These are phyloP conservation scores for Lucilia sericata DNA, from an alignment of 1,140 invertebrate genomes.

Conservation along the genomic window DNA sequence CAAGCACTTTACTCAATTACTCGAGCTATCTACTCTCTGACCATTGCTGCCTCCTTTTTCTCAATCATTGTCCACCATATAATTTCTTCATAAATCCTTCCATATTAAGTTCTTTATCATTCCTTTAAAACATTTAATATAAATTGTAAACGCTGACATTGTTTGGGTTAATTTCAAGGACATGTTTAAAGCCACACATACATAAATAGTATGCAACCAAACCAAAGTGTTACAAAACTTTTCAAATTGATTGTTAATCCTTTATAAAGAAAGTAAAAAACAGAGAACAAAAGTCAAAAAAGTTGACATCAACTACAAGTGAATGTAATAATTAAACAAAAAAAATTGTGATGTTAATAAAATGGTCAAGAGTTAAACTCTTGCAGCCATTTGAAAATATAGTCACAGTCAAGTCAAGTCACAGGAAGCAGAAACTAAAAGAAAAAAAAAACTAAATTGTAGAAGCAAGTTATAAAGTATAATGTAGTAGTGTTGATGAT, in stretches of 20 bases:
- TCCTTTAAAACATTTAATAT: background rate
- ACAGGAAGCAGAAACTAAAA: background rate
- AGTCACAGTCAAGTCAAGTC: too few relatives aligned
- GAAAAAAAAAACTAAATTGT: background rate
- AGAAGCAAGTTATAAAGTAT: background rate
- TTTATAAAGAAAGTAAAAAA: background rate
- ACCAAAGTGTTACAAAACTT: background rate
- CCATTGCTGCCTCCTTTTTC: too few relatives aligned
- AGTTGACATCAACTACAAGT: slow-evolving; percentile 16
- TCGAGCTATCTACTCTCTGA: too few relatives aligned
- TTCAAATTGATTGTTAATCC: slow-evolving; percentile 20
- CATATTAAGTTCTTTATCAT: too few relatives aligned
- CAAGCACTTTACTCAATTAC: too few relatives aligned
- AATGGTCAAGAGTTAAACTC: background rate
- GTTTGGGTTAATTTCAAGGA: background rate
- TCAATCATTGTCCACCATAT: too few relatives aligned
- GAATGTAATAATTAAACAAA: background rate
- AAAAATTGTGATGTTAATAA: background rate
- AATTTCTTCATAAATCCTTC: too few relatives aligned
- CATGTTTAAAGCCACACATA: background rate
- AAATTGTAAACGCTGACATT: background rate
- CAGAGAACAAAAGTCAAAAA: slow-evolving; percentile 35
- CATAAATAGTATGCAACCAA: background rate
- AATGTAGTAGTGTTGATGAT: background rate
- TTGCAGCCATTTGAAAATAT: background rate